These are phyloP conservation scores for Acrocephalus arundinaceus DNA, from an alignment of 2,113 vertebrate species.

Conservation along the genomic window DNA sequence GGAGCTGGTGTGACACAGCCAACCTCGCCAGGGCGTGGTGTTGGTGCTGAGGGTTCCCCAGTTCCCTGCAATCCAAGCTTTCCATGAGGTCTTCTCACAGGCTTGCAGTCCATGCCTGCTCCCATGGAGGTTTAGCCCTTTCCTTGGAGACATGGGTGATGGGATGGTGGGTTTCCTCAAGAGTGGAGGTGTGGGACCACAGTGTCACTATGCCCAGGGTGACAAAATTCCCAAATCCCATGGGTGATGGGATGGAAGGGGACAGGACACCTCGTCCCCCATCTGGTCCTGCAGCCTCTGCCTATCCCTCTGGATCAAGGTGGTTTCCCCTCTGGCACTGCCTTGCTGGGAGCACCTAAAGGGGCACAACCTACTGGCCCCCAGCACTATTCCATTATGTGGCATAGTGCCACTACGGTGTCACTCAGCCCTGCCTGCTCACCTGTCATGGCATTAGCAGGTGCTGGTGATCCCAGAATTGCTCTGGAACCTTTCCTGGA, in stretches of 20 bases:
- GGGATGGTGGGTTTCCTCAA: not conserved
- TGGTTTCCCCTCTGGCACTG: not conserved
- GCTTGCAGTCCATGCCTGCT: not conserved
- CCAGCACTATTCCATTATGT: too few species aligned
- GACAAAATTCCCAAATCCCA: not conserved
- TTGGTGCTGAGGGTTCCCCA: not conserved
- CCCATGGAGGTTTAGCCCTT: not conserved
- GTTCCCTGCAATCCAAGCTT: rapidly evolving
- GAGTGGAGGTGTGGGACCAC: not conserved
- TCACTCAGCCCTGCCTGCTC: not conserved
- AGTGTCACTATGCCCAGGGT: not conserved
- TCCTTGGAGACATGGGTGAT: not conserved
- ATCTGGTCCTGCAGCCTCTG: not conserved
- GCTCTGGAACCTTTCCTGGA: not conserved
- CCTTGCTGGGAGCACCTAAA: not conserved
- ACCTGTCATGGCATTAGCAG: not conserved
- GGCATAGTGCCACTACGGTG: not conserved
- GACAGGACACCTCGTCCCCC: rapidly evolving
- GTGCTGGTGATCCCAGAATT: not conserved
- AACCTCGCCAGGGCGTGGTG: rapidly evolving
- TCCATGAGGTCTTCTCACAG: not conserved
- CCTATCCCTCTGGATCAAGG: not conserved
- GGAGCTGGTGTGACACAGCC: not conserved
- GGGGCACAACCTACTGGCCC: not conserved
- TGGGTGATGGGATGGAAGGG: rapidly evolving